phyloP scores from a whole-genome alignment of 2,797 vertebrate species.

The Momotus momota region DNA sequence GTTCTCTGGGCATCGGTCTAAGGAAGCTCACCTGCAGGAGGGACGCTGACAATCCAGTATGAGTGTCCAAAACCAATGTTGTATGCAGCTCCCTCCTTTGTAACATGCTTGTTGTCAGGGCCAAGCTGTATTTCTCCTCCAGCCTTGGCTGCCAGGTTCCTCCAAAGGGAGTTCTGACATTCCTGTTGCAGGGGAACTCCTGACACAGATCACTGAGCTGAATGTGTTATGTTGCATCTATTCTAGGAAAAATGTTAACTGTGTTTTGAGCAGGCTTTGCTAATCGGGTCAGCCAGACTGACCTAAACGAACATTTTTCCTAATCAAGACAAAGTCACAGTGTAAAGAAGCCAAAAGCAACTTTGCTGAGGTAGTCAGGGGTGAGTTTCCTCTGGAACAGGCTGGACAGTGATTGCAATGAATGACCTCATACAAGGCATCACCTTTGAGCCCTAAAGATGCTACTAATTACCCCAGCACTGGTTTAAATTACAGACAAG shows the following conservation, averaged over 20 bases:
- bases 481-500: conserved; percentile 7
- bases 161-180: conserved; percentile 11
- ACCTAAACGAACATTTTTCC: conserved; percentile 33
- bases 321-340: conserved; percentile 60
- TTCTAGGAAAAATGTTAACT: conserved; percentile 46
- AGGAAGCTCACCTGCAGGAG: conserved; percentile 1
- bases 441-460: conserved; percentile 44
- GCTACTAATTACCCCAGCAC: conserved; percentile 24
- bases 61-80: background rate
- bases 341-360: conserved; percentile 67
- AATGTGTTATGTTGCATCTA: background rate
- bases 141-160: background rate
- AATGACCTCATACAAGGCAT: conserved; percentile 34
- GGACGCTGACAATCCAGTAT: background rate
- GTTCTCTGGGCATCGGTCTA: background rate
- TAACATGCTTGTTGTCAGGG: background rate
- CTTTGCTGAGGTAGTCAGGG: conserved; percentile 42
- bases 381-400: conserved; percentile 38
- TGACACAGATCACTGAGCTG: background rate
- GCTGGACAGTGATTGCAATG: background rate
- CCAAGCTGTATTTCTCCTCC: background rate
- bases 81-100: background rate
- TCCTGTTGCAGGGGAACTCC: conserved; percentile 27
- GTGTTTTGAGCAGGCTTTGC: background rate
- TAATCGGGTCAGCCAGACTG: conserved; percentile 26